Base-by-base conservation (phyloP, 2,797 vertebrate species). In the Cheirogaleus major region DNA sequence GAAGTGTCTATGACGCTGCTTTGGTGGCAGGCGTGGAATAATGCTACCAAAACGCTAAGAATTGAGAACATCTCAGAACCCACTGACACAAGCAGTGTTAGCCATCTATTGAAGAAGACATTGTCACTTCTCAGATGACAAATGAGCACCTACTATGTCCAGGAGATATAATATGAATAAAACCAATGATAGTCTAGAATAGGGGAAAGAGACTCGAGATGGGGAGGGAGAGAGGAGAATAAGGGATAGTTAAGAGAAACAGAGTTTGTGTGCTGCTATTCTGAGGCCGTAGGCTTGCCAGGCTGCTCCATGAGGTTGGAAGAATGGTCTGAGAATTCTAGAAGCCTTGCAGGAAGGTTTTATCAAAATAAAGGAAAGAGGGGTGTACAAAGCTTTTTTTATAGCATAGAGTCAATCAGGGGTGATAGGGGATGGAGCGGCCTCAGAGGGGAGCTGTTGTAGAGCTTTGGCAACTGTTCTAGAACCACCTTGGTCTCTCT, bases 341-440 rank as follows among this genome's bases (percentile, higher is more conserved):
- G 79, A 92, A 84, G 83, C 14, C 65, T 96, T 50, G n/a, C 18
- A 87, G 55, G 30, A 61, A 93, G 15, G 41, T 38, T 93, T 95
- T 63, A 73, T 70, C 38, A 20, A 76, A 92, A 94, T 65, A 83
- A 78, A 22, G 50, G 45, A 83, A 63, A 75, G 35, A 75, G 27
- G 45, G 27, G 20, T 30, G 15, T 38, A 7, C 1, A 84, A 55
- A 82, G 22, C 13, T 32, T 32, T 89, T 43, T 43, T 61, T 20
- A 55, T 11, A 59, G 35, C 25, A 50, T 9, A 57, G 4, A 59
- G 17, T 20, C 43, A 55, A 6, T 67, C 23, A 25, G 25, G 69
- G 57, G 20, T 55, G 27, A 22, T 11, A 48, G 15, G 7, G 9
- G 32, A 22, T 4, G 5, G 20, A 73, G 25, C 48, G 27, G 43